These are phyloP conservation scores for Oncorhynchus keta DNA, from an alignment of 2,113 vertebrate species.

Conservation along the genomic window DNA sequence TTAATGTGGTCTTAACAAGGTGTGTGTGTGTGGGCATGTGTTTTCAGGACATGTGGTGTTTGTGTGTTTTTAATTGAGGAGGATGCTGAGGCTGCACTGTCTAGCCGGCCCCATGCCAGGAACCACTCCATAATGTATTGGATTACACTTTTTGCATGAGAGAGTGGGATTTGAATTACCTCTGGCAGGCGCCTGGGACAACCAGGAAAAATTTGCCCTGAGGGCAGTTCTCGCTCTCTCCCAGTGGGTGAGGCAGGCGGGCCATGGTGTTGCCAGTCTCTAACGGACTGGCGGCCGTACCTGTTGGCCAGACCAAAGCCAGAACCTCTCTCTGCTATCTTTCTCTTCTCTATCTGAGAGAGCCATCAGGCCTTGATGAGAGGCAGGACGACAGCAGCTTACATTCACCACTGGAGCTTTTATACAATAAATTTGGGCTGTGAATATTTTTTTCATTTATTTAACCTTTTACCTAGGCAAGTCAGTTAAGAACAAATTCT, in stretches of 20 bases:
- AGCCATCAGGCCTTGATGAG: constrained; percentile 43
- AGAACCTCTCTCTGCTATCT: constrained; percentile 33
- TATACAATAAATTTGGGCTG: not conserved
- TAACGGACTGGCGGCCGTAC: constrained; percentile 45
- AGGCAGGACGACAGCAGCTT: constrained; percentile 24
- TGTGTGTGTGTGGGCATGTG: not conserved
- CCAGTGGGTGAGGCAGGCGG: constrained; percentile 28
- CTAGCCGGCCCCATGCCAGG: constrained; percentile 19
- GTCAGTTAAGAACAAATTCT: too few species aligned
- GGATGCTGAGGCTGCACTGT: constrained; percentile 11
- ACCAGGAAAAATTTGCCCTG: constrained; percentile 19
- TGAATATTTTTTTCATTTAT: too few species aligned
- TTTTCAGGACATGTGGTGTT: constrained; percentile 8
- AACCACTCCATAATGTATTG: constrained; percentile 36
- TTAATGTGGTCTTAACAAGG: constrained; percentile 25
- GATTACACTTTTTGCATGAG: constrained; percentile 39
- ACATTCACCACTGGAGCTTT: not conserved
- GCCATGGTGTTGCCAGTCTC: constrained; percentile 31
- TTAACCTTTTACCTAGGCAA: too few species aligned
- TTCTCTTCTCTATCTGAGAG: constrained; percentile 27
- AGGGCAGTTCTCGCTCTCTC: not conserved
- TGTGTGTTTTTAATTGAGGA: constrained; percentile 1
- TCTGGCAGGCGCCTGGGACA: constrained; percentile 37
- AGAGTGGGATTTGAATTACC: constrained; percentile 45
- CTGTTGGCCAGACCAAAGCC: constrained; percentile 44